Conservation (phyloP, 2,888 invertebrate species). For the Leptothorax acervorum region DNA sequence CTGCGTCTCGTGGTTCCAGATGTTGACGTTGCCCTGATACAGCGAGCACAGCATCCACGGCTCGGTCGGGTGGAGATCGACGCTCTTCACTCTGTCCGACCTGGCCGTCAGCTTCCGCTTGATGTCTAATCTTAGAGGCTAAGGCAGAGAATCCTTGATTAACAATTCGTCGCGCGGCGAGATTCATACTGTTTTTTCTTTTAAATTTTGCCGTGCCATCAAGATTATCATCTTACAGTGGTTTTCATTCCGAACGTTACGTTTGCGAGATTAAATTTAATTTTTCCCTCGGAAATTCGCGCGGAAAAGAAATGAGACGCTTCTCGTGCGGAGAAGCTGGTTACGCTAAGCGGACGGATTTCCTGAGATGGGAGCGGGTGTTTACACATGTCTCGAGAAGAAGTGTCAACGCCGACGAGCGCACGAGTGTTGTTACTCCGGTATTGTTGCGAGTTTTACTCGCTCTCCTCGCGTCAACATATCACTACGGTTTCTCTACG, state of each 20-base stretch:
- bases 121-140: constrained; percentile 99
- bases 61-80: constrained; percentile 98
- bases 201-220: neutral
- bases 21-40: constrained; percentile 99
- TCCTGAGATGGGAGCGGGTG: constrained; percentile 16
- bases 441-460: neutral
- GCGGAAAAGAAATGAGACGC: neutral
- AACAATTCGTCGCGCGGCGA: neutral
- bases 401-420: constrained; percentile 55
- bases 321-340: neutral
- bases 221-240: neutral
- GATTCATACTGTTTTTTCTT: neutral
- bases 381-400: constrained; percentile 66
- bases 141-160: neutral
- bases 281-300: neutral
- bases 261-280: neutral
- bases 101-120: constrained; percentile 98
- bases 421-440: constrained; percentile 55
- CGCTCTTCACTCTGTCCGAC: constrained; percentile 99
- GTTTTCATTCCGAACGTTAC: neutral
- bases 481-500: constrained; percentile 53
- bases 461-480: neutral
- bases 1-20: constrained; percentile 99
- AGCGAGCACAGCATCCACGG: constrained; percentile 99
- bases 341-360: neutral